Evolutionary conservation across 2,888 invertebrate genomes (phyloP).

Genomic region (Drosophila lacicola): DNA sequence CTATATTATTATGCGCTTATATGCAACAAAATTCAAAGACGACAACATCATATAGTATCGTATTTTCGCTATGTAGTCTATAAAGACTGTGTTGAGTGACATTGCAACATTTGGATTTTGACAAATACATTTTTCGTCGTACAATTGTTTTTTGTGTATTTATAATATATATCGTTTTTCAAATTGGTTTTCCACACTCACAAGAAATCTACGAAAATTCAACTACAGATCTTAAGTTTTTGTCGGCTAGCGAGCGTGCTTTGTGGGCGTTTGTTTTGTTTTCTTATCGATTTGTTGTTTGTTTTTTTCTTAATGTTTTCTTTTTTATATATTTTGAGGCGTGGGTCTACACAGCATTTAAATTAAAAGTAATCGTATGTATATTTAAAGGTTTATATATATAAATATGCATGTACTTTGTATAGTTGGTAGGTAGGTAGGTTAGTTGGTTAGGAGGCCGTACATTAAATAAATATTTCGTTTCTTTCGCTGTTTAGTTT

Average conservation of each 20-base stretch:
- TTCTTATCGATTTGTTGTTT: slow-evolving; percentile 29
- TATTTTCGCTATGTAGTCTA: slow-evolving; percentile 29
- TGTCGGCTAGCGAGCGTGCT: slow-evolving; percentile 59
- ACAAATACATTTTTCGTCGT: slow-evolving; percentile 42
- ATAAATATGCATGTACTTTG: slow-evolving; percentile 70
- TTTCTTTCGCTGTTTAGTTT: slow-evolving; percentile 47
- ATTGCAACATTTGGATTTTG: slow-evolving; percentile 30
- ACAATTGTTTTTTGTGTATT: slow-evolving; percentile 25
- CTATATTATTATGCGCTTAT: slow-evolving; percentile 42
- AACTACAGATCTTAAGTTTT: slow-evolving; percentile 53
- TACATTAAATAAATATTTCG: slow-evolving; percentile 74
- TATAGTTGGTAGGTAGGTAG: slow-evolving; percentile 66
- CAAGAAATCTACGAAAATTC: slow-evolving; percentile 49
- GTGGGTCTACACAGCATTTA: slow-evolving; percentile 64
- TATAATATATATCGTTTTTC: slow-evolving; percentile 19
- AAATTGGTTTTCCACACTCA: slow-evolving; percentile 32
- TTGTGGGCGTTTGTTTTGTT: slow-evolving; percentile 39
- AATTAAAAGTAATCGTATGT: slow-evolving; percentile 67
- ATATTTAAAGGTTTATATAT: slow-evolving; percentile 74
- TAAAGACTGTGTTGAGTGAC: slow-evolving; percentile 7
- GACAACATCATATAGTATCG: slow-evolving; percentile 51
- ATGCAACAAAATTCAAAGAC: slow-evolving; percentile 32
- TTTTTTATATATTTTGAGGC: slow-evolving; percentile 44
- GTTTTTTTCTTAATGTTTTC: slow-evolving; percentile 24
- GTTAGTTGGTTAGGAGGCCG: slow-evolving; percentile 62